Evolutionary conservation across 2,888 invertebrate species (phyloP).

Genomic region (Dolichopus griseipennis): DNA sequence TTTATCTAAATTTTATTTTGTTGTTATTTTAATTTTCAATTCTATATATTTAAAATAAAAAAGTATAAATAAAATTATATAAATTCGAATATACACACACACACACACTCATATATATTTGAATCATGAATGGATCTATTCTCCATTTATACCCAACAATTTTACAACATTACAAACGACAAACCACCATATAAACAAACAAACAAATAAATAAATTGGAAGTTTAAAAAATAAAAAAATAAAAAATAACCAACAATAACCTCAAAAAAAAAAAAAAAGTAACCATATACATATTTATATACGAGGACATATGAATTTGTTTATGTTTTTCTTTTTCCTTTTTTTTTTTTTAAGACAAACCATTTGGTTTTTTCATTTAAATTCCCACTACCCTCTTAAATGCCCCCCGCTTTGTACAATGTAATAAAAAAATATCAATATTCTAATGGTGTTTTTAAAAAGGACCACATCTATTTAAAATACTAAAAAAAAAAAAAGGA

Average conservation of each 20-base stretch:
- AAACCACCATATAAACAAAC: not conserved
- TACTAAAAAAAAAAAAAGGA: not conserved
- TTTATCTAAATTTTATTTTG: not conserved
- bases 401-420: too few relatives aligned
- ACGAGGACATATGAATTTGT: too few relatives aligned
- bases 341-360: not conserved
- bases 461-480: conserved; percentile 6
- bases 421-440: not conserved
- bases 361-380: too few relatives aligned
- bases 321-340: too few relatives aligned
- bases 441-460: conserved; percentile 1
- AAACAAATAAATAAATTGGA: not conserved
- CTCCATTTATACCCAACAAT: too few relatives aligned
- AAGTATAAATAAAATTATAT: not conserved
- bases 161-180: too few relatives aligned
- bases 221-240: not conserved
- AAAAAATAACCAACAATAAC: too few relatives aligned
- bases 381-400: too few relatives aligned
- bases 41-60: not conserved
- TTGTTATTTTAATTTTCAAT: not conserved
- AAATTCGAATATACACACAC: not conserved
- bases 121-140: not conserved
- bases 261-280: too few relatives aligned
- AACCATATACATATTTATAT: too few relatives aligned
- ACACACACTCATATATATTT: not conserved